Evolutionary conservation across 2,888 invertebrate species (phyloP), one percentile per base, ranked within the genome.

Genomic region (Dasysyrphus tricinctus): DNA sequence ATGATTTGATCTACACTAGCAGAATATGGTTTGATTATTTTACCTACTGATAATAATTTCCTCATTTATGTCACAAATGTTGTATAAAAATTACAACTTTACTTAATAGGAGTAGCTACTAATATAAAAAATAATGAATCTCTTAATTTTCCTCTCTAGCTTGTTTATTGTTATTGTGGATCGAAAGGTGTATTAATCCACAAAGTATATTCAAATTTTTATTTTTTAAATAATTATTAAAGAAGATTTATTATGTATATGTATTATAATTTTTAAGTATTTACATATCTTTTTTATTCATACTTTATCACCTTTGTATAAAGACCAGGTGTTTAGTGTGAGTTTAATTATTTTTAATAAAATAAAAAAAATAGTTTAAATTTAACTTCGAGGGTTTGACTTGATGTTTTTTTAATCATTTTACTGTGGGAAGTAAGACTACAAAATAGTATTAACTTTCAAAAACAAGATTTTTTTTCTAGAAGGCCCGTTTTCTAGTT

Each of bases 141-240:
- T 65, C 44, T 14, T n/a, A 14, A 24, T 54, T 37, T 34, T 39
- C 7, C 37, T 63, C 59, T 61, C 19, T 61, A 29, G 61, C 39
- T 75, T 70, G n/a, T 32, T 65, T 32, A 47, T 75, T 84, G 80
- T 80, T 76, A 79, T 76, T 80, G 72, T 79, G 79, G 75, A 39
- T 56, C 8, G 39, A n/a, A 39, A 61, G 65, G 24, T 39, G 65
- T 61, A 73, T 82, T 44, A 72, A 49, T 44, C 56, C 57, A 54
- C 65, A 69, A 59, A 78, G 82, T 82, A 76, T 76, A 76, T 76
- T 76, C 63, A 54, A 69, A 61, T 47, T 61, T 56, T 70, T 57
- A 57, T 70, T 67, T 80, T 69, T 75, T 70, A 39, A 59, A 34
- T 42, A 42, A 61, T 42, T 39, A 72, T 72, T 76, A 63, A 76